Evolutionary conservation across 2,888 invertebrate genomes (phyloP), one percentile per base, ranked within the genome.

Genomic region (Anthrax anthrax): DNA sequence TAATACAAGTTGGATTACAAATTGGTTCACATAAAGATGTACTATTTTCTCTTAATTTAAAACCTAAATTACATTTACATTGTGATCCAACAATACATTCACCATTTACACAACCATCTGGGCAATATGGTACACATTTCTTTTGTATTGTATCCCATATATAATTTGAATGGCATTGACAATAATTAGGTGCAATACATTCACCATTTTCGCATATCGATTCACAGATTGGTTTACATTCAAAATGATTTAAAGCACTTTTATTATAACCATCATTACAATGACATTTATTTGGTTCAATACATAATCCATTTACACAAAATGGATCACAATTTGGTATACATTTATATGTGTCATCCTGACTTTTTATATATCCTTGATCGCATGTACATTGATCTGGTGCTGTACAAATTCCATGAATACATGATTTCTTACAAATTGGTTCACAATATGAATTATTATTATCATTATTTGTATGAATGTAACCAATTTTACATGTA

Each of bases 41-140:
- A 8, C 60, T 59, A 23, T 61, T 61, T 1, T 48, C 45, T 2
- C 62, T 54, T 23, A 62, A 43, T 9, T 55, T 55, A 44, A 56
- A 67, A 5, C 46, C 46, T n/a, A 16, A 14, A 2, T 40, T 29
- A n/a, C 48, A 48, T 43, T 49, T 16, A 19, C 49, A 49, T 23
- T 12, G 1, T 4, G 41, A n/a, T 9, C 17, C 27, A 16, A 38
- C 6, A 32, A 32, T 32, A 50, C 65, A 66, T 46, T 60, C 62
- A 2, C 76, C 76, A 39, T 67, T 60, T 46, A 61, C 53, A 54
- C 76, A 76, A 1, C 70, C 70, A 0, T 69, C 70, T 48, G 67
- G 67, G 56, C 77, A 77, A 1, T 66, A 60, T 0, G 77, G 72
- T 1, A 60, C 56, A 52, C 46, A 46, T 18, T 46, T 37, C 9